Conservation (phyloP, 2,113 vertebrate genomes). For the Cyanoderma ruficeps region DNA sequence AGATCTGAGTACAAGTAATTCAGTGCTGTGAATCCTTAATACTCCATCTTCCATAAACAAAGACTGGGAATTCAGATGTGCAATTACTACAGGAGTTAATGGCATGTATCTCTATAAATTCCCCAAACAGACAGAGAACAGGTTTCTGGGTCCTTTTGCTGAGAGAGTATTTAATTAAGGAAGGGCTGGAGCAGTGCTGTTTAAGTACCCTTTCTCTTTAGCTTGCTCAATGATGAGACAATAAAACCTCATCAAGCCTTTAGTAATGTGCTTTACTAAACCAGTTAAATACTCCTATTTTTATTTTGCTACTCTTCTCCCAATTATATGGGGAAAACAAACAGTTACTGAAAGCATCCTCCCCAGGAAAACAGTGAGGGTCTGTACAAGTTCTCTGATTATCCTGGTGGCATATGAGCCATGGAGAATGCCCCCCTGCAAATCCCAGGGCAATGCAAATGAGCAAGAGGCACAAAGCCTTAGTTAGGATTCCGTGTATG, state of each 20-base stretch:
- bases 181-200: not conserved
- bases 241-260: slow-evolving; percentile 45
- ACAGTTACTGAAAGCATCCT: slow-evolving; percentile 29
- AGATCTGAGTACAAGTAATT: not conserved
- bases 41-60: slow-evolving; percentile 1
- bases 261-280: slow-evolving; percentile 36
- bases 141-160: not conserved
- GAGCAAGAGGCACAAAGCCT: not conserved
- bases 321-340: slow-evolving; percentile 17
- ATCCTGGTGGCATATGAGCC: not conserved
- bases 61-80: slow-evolving; percentile 6
- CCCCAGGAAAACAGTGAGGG: slow-evolving; percentile 45
- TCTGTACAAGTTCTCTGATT: not conserved
- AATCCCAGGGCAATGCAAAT: not conserved
- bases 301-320: slow-evolving; percentile 39
- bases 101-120: not conserved
- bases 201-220: slow-evolving; percentile 5
- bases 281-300: slow-evolving; percentile 56
- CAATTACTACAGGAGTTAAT: slow-evolving; percentile 27
- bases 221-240: slow-evolving; percentile 19
- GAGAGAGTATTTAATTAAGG: slow-evolving; percentile 42
- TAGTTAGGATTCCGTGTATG: not conserved
- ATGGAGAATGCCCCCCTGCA: not conserved
- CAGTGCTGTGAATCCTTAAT: not conserved
- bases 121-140: slow-evolving; percentile 2